These are phyloP conservation scores for Maconellicoccus hirsutus DNA, from an alignment of 1,140 invertebrate genomes.

Conservation along the genomic window DNA sequence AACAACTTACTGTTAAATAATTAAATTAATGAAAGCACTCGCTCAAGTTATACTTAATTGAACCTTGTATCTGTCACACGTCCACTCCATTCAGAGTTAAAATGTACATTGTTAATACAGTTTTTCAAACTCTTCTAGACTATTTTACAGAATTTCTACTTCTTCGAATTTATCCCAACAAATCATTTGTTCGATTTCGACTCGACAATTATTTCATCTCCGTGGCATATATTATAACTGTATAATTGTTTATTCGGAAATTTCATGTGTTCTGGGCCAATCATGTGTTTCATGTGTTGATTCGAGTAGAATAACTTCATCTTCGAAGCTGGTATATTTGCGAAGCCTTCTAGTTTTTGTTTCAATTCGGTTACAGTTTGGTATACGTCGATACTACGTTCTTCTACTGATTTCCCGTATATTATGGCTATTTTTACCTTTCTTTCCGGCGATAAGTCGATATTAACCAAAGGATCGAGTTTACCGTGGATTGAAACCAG, in stretches of 20 bases:
- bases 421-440: constrained; percentile 71
- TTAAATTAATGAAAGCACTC: constrained; percentile 22
- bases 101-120: neutral
- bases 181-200: constrained; percentile 28
- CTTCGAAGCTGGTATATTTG: constrained; percentile 62
- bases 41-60: neutral
- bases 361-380: constrained; percentile 56
- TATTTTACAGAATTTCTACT: neutral
- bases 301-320: constrained; percentile 76
- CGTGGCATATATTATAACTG: constrained; percentile 78
- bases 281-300: constrained; percentile 45
- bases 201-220: constrained; percentile 83
- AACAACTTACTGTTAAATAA: neutral
- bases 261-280: constrained; percentile 72
- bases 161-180: neutral
- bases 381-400: constrained; percentile 36
- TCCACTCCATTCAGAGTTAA: neutral
- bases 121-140: neutral
- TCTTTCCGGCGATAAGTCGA: constrained; percentile 73
- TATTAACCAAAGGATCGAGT: constrained; percentile 71
- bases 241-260: constrained; percentile 78
- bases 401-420: constrained; percentile 51
- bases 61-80: neutral
- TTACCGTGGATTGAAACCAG: constrained; percentile 70
- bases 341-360: constrained; percentile 60